Conservation (phyloP, 2,113 vertebrate genomes). For the Albula glossodonta region DNA sequence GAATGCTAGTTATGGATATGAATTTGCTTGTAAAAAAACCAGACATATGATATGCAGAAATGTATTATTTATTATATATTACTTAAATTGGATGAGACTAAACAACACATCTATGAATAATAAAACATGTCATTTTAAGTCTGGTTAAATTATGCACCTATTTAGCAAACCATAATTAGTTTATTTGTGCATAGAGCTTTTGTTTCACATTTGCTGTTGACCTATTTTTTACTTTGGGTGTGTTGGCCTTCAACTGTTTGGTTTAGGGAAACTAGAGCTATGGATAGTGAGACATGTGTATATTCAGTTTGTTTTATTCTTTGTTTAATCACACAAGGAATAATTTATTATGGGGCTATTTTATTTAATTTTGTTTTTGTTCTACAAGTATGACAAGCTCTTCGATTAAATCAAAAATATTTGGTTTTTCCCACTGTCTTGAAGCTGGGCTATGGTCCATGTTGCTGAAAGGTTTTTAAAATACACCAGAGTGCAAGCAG, state of each 20-base stretch:
- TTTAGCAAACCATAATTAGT: neutral
- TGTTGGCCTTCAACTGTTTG: neutral
- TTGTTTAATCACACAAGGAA: neutral
- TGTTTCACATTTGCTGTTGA: neutral
- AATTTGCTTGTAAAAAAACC: neutral
- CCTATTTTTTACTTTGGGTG: neutral
- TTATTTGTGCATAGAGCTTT: neutral
- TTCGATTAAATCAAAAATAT: neutral
- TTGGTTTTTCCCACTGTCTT: neutral
- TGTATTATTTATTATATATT: no score
- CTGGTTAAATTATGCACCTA: no score
- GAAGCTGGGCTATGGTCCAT: neutral
- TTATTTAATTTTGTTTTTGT: neutral
- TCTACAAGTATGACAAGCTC: no score
- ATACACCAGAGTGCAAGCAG: neutral
- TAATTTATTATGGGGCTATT: neutral
- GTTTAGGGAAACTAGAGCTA: neutral
- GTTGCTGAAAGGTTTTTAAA: neutral
- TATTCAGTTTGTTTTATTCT: neutral
- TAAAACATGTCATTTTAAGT: no score
- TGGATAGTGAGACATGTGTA: neutral
- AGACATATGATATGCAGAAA: no score
- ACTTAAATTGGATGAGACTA: no score
- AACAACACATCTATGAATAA: no score
- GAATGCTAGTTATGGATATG: neutral